These are phyloP conservation scores for Xyrichtys novacula DNA, from an alignment of 2,797 vertebrate genomes.

Conservation along the genomic window DNA sequence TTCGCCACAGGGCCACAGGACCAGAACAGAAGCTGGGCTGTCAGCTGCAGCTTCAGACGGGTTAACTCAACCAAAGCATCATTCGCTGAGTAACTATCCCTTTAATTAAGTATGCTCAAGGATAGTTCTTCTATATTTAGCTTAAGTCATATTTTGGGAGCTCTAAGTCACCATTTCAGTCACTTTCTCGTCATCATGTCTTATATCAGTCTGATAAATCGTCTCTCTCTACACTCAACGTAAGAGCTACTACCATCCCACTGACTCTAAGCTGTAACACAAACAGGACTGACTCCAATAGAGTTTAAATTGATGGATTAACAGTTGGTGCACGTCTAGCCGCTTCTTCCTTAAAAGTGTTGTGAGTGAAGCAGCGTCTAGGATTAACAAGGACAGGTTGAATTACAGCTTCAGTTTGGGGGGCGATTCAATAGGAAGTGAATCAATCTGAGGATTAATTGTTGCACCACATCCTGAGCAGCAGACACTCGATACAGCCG, in stretches of 20 bases:
- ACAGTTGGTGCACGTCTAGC: slow-evolving; percentile 49
- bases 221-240: not conserved
- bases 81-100: no score
- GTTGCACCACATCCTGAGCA: slow-evolving; percentile 87
- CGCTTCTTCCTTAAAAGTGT: slow-evolving; percentile 50
- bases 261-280: slow-evolving; percentile 1
- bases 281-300: slow-evolving; percentile 21
- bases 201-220: slow-evolving; percentile 6
- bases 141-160: slow-evolving; percentile 1
- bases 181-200: not conserved
- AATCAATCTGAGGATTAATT: slow-evolving; percentile 90
- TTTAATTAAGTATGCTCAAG: not conserved
- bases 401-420: slow-evolving; percentile 85
- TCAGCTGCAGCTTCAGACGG: no score
- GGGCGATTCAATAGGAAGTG: slow-evolving; percentile 88
- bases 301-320: slow-evolving; percentile 49
- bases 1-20: no score
- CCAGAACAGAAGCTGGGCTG: no score
- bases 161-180: not conserved
- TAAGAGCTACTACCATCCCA: not conserved
- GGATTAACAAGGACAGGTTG: slow-evolving; percentile 81
- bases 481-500: slow-evolving; percentile 84
- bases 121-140: not conserved
- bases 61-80: no score
- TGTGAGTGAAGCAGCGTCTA: slow-evolving; percentile 69